Base-by-base conservation (phyloP, 2,888 invertebrate species). In the Diabrotica balteata region DNA sequence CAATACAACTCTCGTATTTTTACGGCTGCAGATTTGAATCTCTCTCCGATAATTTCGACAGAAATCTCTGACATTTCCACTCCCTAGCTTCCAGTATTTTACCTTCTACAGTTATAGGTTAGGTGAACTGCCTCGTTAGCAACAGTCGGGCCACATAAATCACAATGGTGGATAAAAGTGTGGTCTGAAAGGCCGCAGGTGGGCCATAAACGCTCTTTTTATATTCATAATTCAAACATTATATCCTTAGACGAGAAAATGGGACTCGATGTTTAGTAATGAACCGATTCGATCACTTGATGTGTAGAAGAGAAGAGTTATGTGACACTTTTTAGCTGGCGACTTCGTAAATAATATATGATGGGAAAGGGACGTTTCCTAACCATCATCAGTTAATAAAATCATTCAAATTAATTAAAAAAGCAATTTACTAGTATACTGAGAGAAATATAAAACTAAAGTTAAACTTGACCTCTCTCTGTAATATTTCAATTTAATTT, bases 101-200 rank as follows among this genome's bases (percentile, higher is more conserved):
- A 66, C 66, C 66, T 59, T 61, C 58, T 45, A 57, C 61, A 66
- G 45, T 66, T 66, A 62, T 66, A 62, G 66, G 60, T 68, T 71
- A 71, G 68, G 70, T 66, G 68, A 68, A 68, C 63, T 71, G 72
- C 76, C 77, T 77, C 77, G 81, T 81, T 81, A 81, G 80, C 78
- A 78, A 76, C 79, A 76, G 76, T 73, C 75, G 70, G 63, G 74
- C 75, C 73, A 72, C 78, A 80, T 81, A 81, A 81, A 81, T 81
- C 81, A 80, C 72, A 72, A 66, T 59, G 62, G 62, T 64, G 79
- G 79, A 80, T 80, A 80, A 80, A 78, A 80, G 77, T 79, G 78
- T 78, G 75, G 77, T 77, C 78, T 77, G 79, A 80, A 79, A 53
- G 80, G 81, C 77, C 80, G 80, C 81, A 82, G 81, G 81, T 81